These are phyloP conservation scores for Hololepta plana DNA, from an alignment of 2,888 invertebrate species.

Conservation along the genomic window DNA sequence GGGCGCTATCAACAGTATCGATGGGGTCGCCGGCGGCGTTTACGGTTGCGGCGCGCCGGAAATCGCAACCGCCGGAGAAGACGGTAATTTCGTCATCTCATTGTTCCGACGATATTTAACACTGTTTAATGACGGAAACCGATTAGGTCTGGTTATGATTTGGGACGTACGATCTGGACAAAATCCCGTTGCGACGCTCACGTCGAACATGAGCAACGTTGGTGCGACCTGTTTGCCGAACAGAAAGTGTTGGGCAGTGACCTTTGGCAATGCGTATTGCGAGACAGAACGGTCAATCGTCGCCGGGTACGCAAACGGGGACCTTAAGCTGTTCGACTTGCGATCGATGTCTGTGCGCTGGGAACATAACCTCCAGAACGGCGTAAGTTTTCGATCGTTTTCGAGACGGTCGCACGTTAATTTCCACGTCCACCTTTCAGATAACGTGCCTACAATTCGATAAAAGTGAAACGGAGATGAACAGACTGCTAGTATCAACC, in stretches of 20 bases:
- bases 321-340: constrained; percentile 84
- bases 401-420: too few species aligned
- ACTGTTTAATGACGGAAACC: too few species aligned
- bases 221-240: too few species aligned
- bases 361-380: too few species aligned
- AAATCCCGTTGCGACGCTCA: constrained; percentile 59
- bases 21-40: constrained; percentile 69
- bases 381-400: too few species aligned
- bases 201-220: constrained; percentile 37
- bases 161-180: constrained; percentile 90
- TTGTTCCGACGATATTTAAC: too few species aligned
- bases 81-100: too few species aligned
- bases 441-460: constrained; percentile 81
- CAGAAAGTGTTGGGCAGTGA: constrained; percentile 93
- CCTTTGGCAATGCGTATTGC: constrained; percentile 82
- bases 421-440: too few species aligned
- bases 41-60: constrained; percentile 94
- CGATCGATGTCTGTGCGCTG: constrained; percentile 66
- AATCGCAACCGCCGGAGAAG: constrained; percentile 83
- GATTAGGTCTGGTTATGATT: constrained; percentile 82
- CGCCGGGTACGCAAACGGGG: constrained; percentile 93
- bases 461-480: constrained; percentile 85
- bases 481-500: constrained; percentile 82
- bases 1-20: constrained; percentile 78
- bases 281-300: constrained; percentile 69